Evolutionary conservation across 2,797 vertebrate genomes (phyloP).

Genomic region (Spinus olivaceus): DNA sequence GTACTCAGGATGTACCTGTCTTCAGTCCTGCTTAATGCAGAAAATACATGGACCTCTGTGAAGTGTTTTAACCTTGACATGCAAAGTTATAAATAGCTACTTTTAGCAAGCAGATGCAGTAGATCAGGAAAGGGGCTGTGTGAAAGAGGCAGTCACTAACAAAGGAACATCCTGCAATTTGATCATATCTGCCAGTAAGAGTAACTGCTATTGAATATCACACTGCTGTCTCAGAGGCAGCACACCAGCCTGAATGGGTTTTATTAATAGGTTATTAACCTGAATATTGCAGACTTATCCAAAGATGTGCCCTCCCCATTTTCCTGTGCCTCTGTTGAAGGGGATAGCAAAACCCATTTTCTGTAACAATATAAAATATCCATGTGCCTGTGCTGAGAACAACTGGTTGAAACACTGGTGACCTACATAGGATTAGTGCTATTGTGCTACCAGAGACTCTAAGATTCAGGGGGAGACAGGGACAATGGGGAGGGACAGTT

Average conservation of each 20-base stretch:
- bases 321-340: background rate
- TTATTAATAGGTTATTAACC: background rate
- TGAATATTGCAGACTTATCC: background rate
- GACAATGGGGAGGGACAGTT: rapidly evolving
- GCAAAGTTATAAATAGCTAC: background rate
- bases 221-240: background rate
- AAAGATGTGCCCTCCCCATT: background rate
- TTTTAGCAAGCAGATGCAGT: background rate
- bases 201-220: background rate
- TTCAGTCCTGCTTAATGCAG: background rate
- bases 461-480: rapidly evolving
- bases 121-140: background rate
- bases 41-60: background rate
- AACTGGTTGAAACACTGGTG: background rate
- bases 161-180: background rate
- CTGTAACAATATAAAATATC: background rate
- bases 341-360: background rate
- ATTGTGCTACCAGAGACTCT: background rate
- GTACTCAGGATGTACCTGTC: background rate
- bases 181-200: background rate
- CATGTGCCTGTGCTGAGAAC: background rate
- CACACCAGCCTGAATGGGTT: background rate
- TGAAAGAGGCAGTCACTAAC: background rate
- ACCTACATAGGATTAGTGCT: background rate
- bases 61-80: background rate